Base-by-base conservation (phyloP, 37 sponge, comb jelly and placozoan species). In the Bolinopsis microptera region DNA sequence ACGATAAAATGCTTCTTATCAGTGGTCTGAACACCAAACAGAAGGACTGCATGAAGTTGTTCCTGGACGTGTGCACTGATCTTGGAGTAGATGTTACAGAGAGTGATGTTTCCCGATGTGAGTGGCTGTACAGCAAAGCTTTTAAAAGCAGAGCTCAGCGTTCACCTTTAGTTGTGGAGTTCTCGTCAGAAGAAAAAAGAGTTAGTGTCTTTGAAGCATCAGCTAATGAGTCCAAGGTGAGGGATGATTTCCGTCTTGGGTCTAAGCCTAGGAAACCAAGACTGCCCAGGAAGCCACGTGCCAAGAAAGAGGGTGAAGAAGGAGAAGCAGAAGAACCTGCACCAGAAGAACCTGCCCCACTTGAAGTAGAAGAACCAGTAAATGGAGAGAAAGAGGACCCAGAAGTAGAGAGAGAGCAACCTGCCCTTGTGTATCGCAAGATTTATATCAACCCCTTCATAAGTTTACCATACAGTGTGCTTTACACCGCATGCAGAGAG, bases 401-500 rank as follows among this genome's bases (percentile, higher is more conserved):
- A 3, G 36, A 31, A 77, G 35, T 21, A 34, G 32, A 77, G 27
- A 36, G 80, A 32, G 80, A 77, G 18, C 21, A 32, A 3, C 21
- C 80, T 77, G 80, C 35, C 0, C 35, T 77, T 2, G 80, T 77
- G 28, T 77, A 77, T 32, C 35, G 80, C 0, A 77, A 77, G 35
- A 32, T 77, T 21, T 77, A 77, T 18, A 77, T 77, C 80, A 77
- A 77, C 80, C 80, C 80, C 3, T 77, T 77, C 80, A 77, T 77
- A 32, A 77, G 80, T 32, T 18, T 77, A 9, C 80, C 80, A 35
- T 27, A 27, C 13, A 77, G 80, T 18, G 33, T 77, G 80, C 80
- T 77, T 35, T 77, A 77, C 80, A 22, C 80, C 3, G 80, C 80
- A 34, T 27, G 33, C 5, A 77, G 80, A 77, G 80, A 77, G 18